These are phyloP conservation scores for Verasper variegatus DNA, from an alignment of 2,113 vertebrate species.

Conservation along the genomic window DNA sequence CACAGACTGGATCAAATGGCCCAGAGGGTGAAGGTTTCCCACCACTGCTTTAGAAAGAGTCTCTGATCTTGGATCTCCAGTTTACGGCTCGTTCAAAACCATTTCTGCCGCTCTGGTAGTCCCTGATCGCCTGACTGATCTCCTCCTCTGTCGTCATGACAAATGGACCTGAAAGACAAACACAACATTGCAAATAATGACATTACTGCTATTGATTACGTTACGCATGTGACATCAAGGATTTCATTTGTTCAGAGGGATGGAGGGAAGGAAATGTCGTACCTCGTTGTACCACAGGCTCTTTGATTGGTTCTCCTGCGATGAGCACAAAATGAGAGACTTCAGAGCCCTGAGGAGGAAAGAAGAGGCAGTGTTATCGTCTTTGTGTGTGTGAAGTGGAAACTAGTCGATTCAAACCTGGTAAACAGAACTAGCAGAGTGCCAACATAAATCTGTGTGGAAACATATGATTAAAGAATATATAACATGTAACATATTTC, in stretches of 20 bases:
- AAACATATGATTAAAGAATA: not conserved
- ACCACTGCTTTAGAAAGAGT: conserved; percentile 23
- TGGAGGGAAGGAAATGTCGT: conserved; percentile 1
- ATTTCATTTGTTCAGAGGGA: not conserved
- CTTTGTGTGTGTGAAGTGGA: not conserved
- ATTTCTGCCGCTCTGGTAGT: conserved; percentile 80
- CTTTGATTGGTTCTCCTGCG: conserved; percentile 83
- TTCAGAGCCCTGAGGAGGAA: conserved; percentile 74
- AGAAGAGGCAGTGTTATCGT: not conserved
- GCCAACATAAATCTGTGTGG: not conserved
- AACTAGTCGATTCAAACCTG: not conserved
- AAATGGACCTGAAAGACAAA: conserved; percentile 79
- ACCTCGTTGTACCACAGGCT: conserved; percentile 80
- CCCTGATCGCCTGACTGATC: conserved; percentile 81
- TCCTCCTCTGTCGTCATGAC: conserved; percentile 87
- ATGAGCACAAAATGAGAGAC: conserved; percentile 83
- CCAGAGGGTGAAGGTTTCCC: not conserved
- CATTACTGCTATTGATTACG: not conserved
- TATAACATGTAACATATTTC: too few relatives aligned
- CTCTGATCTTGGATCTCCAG: conserved; percentile 84
- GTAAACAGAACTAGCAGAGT: not conserved
- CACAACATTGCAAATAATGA: not conserved
- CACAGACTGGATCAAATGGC: not conserved
- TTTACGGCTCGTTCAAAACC: conserved; percentile 83
- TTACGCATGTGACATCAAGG: not conserved